phyloP scores from a whole-genome alignment of 2,888 invertebrate species.

The Silvanus unidentatus region DNA sequence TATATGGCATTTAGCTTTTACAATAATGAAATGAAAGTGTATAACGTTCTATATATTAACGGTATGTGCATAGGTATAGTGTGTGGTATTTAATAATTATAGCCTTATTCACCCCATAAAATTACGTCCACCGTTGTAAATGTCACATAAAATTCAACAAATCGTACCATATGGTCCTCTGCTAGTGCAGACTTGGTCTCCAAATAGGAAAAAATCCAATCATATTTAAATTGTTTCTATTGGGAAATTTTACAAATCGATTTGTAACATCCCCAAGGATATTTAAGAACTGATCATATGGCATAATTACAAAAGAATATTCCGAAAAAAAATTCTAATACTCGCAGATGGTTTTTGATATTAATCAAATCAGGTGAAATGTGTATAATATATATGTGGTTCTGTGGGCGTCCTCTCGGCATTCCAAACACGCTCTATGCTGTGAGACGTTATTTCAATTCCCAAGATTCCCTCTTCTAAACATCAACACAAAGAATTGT shows the following conservation, averaged over 20 bases:
- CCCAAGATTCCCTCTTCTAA: slow-evolving; percentile 15
- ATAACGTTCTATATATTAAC: no score
- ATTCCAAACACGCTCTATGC: slow-evolving; percentile 27
- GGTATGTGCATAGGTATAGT: background rate
- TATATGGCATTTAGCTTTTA: no score
- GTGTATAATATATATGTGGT: slow-evolving; percentile 13
- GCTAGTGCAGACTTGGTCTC: slow-evolving; percentile 15
- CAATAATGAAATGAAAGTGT: no score
- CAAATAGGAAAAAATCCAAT: slow-evolving; percentile 13
- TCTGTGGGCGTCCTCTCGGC: slow-evolving; percentile 28
- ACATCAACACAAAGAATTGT: slow-evolving; percentile 2
- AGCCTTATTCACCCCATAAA: slow-evolving; percentile 19
- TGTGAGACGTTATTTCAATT: slow-evolving; percentile 27
- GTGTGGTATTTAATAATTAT: slow-evolving; percentile 20
- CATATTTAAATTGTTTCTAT: no score
- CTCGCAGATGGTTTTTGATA: slow-evolving; percentile 31
- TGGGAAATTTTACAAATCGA: no score
- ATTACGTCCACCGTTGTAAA: slow-evolving; percentile 19
- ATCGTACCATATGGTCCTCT: slow-evolving; percentile 26
- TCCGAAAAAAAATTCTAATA: slow-evolving; percentile 15
- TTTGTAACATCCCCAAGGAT: no score
- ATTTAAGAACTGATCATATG: no score
- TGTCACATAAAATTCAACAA: slow-evolving; percentile 23
- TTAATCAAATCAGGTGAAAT: slow-evolving; percentile 29
- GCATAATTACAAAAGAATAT: background rate